phyloP scores from a whole-genome alignment of 2,797 vertebrate genomes.

The Eremophila alpestris region DNA sequence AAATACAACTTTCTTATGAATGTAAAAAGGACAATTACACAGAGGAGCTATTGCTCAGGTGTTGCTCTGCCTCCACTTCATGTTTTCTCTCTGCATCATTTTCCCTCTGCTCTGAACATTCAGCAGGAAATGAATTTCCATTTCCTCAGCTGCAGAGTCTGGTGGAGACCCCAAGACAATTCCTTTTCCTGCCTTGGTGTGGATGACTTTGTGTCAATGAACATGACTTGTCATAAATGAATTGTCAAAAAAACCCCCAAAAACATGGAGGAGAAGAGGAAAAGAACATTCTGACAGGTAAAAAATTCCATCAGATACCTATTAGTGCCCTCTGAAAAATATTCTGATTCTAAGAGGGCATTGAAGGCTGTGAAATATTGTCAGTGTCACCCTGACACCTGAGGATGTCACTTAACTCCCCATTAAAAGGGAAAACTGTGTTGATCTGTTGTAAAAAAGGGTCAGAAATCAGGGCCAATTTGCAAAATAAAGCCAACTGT shows the following conservation, averaged over 20 bases:
- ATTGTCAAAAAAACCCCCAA: neutral
- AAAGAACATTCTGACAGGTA: neutral
- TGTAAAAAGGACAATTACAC: constrained; percentile 10
- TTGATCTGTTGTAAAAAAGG: neutral
- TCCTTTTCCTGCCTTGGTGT: neutral
- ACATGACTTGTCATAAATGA: neutral
- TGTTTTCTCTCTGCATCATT: neutral
- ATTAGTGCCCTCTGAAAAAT: neutral
- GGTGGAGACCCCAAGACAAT: neutral
- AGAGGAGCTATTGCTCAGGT: constrained; percentile 1
- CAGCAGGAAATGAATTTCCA: neutral
- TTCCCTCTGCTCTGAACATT: neutral
- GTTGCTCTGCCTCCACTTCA: neutral
- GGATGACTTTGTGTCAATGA: neutral
- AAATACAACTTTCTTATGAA: neutral
- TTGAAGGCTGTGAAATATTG: neutral
- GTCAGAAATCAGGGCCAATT: neutral
- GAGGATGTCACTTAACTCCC: neutral
- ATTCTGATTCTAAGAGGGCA: neutral
- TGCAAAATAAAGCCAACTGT: neutral
- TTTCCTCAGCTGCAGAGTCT: neutral
- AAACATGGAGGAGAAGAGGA: neutral
- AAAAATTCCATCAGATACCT: neutral
- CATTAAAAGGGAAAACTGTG: neutral
- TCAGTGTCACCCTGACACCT: neutral